phyloP scores from a whole-genome alignment of 1,140 invertebrate species.

The Procambarus clarkii region DNA sequence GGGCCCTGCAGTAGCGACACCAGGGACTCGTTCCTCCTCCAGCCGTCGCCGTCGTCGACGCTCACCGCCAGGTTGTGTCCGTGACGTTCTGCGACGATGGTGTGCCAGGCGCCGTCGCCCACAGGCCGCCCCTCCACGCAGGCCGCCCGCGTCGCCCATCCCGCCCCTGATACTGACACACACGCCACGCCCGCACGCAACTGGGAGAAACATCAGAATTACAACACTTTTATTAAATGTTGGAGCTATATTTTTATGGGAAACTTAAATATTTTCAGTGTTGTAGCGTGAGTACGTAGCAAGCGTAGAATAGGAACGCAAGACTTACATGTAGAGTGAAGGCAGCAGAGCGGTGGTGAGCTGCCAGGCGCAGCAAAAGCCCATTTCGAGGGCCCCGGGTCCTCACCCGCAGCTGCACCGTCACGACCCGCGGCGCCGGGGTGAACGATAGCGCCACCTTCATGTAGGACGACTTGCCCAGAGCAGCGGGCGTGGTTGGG shows the following conservation, averaged over 20 bases:
- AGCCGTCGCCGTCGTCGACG: conserved; percentile 39
- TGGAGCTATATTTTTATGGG: too few relatives aligned
- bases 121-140: conserved; percentile 24
- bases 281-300: too few relatives aligned
- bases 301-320: too few relatives aligned
- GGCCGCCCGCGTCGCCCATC: background rate
- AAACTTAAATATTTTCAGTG: too few relatives aligned
- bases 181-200: conserved; percentile 29
- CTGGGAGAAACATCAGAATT: background rate
- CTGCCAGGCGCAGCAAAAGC: conserved; percentile 17
- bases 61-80: conserved; percentile 26
- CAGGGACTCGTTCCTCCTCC: conserved; percentile 21
- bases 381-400: conserved; percentile 81
- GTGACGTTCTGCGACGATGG: conserved; percentile 35
- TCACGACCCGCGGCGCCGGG: conserved; percentile 91
- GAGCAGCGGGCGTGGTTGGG: conserved; percentile 18
- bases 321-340: conserved; percentile 31
- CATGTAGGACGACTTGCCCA: conserved; percentile 86
- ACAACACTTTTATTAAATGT: background rate
- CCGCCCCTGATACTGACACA: conserved; percentile 4
- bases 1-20: background rate
- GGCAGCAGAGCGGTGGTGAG: conserved; percentile 20
- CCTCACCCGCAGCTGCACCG: conserved; percentile 92
- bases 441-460: conserved; percentile 96
- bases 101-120: conserved; percentile 41